Base-by-base conservation (phyloP, 1,140 invertebrate species). In the Pseudomyrmex pallidus region DNA sequence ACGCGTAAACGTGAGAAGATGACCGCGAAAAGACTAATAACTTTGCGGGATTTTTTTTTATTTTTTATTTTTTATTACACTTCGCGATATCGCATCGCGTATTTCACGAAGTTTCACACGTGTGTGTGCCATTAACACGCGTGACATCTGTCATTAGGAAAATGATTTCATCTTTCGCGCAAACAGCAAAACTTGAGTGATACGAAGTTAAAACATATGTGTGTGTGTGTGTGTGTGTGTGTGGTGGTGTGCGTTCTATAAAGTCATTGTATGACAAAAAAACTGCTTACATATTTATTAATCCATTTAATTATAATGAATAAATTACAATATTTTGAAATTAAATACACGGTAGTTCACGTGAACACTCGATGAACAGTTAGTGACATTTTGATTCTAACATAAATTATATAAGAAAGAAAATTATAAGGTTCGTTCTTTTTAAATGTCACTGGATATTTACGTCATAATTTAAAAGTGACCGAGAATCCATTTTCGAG, bases 281-380 rank as follows among this genome's bases (percentile, higher is more conserved):
- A 56, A 57, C 22, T 17, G 9, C 13, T 46, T 78, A 17, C 63
- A 78, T 68, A 78, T 57, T 78, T 78, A 67, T 67, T 17, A 7
- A 59, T 2, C 17, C 48, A 52, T 64, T 64, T 76, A 64, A 66
- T 77, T 12, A 22, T 17, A 56, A 20, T 35, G 22, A 25, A 77
- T 77, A 67, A 44, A 77, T 77, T 56, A 35, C 12, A 10, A 52
- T 17, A 56, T 64, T 76, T 4, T 44, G 20, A 13, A 66, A 54
- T 20, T 2, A 35, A 52, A 74, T 8, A n/a, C n/a, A 44, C 13
- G 2, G 46, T 9, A 5, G 15, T 20, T 8, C 7, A 20, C 59
- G 12, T 64, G 12, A 4, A 48, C 13, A 48, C 2, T 17, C 3
- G 3, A 3, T 25, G 2, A 25, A 25, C 25, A 25, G 25, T 25